Conservation (phyloP, 1,140 invertebrate species). For the Penaeus japonicus region DNA sequence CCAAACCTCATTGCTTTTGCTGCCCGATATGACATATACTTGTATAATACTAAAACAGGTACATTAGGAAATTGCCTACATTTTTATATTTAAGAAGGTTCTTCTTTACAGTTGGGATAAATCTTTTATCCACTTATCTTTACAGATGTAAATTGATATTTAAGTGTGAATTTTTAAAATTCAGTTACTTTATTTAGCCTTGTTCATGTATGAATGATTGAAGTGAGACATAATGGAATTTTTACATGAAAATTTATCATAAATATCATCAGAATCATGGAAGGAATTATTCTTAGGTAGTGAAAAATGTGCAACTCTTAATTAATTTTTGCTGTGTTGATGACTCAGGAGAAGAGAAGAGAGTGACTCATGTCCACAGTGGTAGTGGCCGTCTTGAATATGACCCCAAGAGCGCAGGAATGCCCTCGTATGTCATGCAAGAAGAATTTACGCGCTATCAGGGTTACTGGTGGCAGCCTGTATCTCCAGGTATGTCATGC, state of each 20-base stretch:
- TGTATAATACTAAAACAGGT: conserved; percentile 80
- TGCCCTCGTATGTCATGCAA: conserved; percentile 96
- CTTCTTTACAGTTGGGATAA: neutral
- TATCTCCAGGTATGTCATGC: conserved; percentile 68
- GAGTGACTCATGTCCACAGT: conserved; percentile 85
- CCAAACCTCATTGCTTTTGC: conserved; percentile 88
- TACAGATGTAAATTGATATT: too few species aligned
- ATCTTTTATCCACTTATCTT: neutral
- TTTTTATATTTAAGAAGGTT: neutral
- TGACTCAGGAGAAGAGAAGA: conserved; percentile 66
- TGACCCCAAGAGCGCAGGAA: conserved; percentile 87
- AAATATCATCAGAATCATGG: too few species aligned
- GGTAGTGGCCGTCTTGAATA: conserved; percentile 78
- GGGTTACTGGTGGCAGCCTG: conserved; percentile 97
- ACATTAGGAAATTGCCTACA: conserved; percentile 59
- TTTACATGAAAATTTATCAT: too few species aligned
- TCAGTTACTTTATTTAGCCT: too few species aligned
- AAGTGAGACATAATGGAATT: too few species aligned
- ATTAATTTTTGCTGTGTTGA: too few species aligned
- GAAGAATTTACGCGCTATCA: conserved; percentile 97
- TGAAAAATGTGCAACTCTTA: too few species aligned
- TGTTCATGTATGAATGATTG: too few species aligned
- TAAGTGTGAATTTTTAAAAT: too few species aligned
- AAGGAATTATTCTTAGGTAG: neutral
- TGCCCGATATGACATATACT: conserved; percentile 89